These are phyloP conservation scores for Dryomyza anilis DNA, from an alignment of 2,888 invertebrate species.

Conservation along the genomic window DNA sequence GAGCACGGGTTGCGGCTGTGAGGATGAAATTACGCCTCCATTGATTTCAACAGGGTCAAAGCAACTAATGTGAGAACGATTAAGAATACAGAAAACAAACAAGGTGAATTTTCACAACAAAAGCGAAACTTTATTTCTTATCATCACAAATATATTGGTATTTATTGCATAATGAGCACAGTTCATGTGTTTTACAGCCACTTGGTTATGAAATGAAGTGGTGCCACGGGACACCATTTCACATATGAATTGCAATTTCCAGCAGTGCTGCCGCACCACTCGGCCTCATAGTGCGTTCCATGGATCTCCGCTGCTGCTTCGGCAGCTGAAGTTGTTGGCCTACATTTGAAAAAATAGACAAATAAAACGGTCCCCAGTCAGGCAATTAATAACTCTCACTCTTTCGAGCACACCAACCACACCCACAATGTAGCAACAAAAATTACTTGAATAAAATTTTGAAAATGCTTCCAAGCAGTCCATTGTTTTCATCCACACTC, in stretches of 20 bases:
- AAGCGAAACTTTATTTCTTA: not conserved
- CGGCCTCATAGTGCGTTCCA: constrained; percentile 44
- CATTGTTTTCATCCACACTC: constrained; percentile 62
- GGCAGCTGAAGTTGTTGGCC: constrained; percentile 51
- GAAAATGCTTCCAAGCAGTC: constrained; percentile 71
- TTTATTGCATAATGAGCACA: not conserved
- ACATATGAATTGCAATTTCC: constrained; percentile 45
- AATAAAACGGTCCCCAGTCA: not conserved
- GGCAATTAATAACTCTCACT: not conserved
- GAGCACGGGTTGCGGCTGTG: no score
- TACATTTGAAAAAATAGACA: constrained; percentile 27
- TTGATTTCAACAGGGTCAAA: constrained; percentile 44
- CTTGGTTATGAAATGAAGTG: constrained; percentile 52
- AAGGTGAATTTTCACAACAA: not conserved
- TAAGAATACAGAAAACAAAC: not conserved
- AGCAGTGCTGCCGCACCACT: constrained; percentile 33
- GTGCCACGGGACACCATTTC: constrained; percentile 47
- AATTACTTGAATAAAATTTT: constrained; percentile 74
- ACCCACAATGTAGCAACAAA: no score
- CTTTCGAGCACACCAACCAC: not conserved
- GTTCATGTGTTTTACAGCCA: constrained; percentile 32
- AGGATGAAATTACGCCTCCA: constrained; percentile 56
- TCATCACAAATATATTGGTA: not conserved
- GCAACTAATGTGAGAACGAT: not conserved
- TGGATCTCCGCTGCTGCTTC: no score